Evolutionary conservation across 2,113 vertebrate genomes (phyloP).

Genomic region (Mobula hypostoma): DNA sequence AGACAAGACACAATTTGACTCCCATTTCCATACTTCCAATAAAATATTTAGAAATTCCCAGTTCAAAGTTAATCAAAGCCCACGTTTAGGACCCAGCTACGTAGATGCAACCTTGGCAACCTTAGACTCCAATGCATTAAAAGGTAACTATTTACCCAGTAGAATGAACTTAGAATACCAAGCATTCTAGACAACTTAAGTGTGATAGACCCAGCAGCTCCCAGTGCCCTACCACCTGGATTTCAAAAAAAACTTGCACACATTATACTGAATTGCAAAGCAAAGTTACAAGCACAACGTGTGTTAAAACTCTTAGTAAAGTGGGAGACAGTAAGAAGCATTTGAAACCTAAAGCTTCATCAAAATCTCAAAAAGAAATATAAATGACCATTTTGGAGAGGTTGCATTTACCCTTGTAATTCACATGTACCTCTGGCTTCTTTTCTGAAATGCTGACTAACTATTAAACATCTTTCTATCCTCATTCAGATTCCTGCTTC

Average conservation of each 20-base stretch:
- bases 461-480: background rate
- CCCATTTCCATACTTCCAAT: background rate
- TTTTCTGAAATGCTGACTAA: background rate
- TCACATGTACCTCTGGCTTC: background rate
- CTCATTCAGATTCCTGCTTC: background rate
- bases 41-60: background rate
- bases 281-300: background rate
- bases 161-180: background rate
- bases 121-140: background rate
- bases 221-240: background rate
- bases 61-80: background rate
- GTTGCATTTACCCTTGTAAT: background rate
- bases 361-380: constrained; percentile 6
- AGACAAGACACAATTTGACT: background rate
- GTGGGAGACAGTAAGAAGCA: background rate
- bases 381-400: background rate
- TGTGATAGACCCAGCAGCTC: background rate
- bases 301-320: background rate
- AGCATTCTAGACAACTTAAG: background rate
- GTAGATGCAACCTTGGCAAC: background rate
- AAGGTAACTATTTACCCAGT: background rate
- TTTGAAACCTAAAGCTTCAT: background rate
- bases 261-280: background rate
- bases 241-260: background rate
- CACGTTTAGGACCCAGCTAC: background rate